A percentile compares a stretch with the other conserved stretches of the same genome.
phyloP scores from a whole-genome alignment of 1,140 invertebrate species.

The Diorhabda elongata region DNA sequence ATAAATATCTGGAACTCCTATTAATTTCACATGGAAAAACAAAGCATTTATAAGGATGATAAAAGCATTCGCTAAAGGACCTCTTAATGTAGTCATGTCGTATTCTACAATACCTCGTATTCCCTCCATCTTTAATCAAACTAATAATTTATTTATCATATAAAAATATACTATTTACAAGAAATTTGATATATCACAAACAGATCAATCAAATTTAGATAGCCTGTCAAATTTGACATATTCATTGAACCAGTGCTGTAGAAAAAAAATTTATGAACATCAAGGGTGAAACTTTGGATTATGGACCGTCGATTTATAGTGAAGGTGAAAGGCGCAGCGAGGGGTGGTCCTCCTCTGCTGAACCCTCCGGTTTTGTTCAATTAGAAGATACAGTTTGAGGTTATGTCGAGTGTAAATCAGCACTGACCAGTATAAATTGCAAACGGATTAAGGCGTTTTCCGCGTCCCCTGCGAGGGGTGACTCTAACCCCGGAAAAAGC shows the following conservation, averaged over 20 bases:
- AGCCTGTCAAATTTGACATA: too few species aligned
- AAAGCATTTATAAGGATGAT: conserved; percentile 26
- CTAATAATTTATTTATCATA: conserved; percentile 4
- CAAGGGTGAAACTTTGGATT: not conserved
- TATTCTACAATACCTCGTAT: conserved; percentile 23
- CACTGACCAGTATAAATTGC: too few species aligned
- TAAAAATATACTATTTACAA: too few species aligned
- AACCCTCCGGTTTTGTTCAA: too few species aligned
- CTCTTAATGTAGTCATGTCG: conserved; percentile 23
- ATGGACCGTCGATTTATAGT: not conserved
- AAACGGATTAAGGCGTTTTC: too few species aligned
- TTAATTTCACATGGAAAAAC: conserved; percentile 27
- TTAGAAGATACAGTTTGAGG: too few species aligned
- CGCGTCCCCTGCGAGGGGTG: too few species aligned
- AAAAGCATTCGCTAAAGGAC: conserved; percentile 27
- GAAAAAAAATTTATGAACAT: too few species aligned
- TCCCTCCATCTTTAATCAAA: not conserved
- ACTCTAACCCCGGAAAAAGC: too few species aligned
- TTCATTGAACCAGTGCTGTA: too few species aligned
- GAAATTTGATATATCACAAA: not conserved
- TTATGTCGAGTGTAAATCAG: too few species aligned
- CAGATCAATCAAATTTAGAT: too few species aligned
- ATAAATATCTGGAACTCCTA: conserved; percentile 22
- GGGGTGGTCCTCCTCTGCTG: not conserved
- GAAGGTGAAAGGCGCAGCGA: not conserved